These are phyloP conservation scores for Drosophila prolongata DNA, from an alignment of 2,888 invertebrate species.

Conservation along the genomic window DNA sequence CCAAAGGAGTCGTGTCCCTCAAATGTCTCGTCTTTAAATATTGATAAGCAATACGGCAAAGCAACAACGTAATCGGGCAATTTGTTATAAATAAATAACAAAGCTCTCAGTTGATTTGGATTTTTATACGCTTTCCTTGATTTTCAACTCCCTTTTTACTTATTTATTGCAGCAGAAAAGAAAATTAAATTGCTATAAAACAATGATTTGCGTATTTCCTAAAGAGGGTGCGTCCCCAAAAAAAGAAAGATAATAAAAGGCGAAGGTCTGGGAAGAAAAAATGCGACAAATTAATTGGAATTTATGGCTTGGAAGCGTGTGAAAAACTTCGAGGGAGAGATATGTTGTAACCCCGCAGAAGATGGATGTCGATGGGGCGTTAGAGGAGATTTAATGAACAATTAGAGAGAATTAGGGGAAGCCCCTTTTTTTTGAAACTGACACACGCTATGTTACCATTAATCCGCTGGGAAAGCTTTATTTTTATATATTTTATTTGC, in stretches of 20 bases:
- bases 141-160: constrained; percentile 39
- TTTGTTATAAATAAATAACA: constrained; percentile 66
- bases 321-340: constrained; percentile 19
- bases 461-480: constrained; percentile 1
- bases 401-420: constrained; percentile 58
- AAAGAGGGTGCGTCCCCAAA: constrained; percentile 6
- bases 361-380: constrained; percentile 25
- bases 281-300: constrained; percentile 75
- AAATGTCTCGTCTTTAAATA: constrained; percentile 38
- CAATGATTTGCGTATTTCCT: constrained; percentile 67
- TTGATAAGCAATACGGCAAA: constrained; percentile 37
- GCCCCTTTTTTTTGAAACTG: constrained; percentile 1
- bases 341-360: constrained; percentile 7
- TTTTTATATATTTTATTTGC: constrained; percentile 1
- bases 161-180: constrained; percentile 57
- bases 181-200: constrained; percentile 71
- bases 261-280: constrained; percentile 53
- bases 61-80: constrained; percentile 50
- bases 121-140: constrained; percentile 6
- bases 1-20: neutral
- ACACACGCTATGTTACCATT: constrained; percentile 16
- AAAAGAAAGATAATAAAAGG: constrained; percentile 32
- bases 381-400: constrained; percentile 55
- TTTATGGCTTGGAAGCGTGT: constrained; percentile 66
- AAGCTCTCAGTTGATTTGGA: constrained; percentile 43